Evolutionary conservation across 2,797 vertebrate genomes (phyloP).

Genomic region (Sciaenops ocellatus): DNA sequence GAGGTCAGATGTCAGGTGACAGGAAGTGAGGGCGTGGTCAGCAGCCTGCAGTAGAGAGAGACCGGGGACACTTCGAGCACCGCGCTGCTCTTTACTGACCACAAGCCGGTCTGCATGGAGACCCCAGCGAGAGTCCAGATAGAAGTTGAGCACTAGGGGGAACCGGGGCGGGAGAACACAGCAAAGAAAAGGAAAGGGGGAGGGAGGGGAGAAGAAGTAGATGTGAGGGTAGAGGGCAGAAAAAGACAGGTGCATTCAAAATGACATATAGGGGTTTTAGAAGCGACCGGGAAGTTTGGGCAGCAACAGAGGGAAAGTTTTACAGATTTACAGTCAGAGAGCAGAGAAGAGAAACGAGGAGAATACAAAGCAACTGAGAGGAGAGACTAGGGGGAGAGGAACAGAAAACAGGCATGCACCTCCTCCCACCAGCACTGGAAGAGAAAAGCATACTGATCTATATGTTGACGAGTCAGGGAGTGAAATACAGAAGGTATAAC

Average conservation of each 20-base stretch:
- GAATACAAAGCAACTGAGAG: constrained; percentile 45
- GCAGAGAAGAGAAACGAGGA: constrained; percentile 47
- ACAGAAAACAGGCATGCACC: constrained; percentile 68
- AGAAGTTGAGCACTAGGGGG: constrained; percentile 93
- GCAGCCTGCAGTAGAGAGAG: constrained; percentile 95
- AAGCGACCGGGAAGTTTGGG: constrained; percentile 28
- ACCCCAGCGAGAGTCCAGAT: constrained; percentile 95
- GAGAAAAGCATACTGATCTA: constrained; percentile 56
- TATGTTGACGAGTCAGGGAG: constrained; percentile 52
- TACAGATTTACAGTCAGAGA: constrained; percentile 60
- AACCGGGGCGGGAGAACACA: constrained; percentile 7
- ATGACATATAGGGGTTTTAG: constrained; percentile 15
- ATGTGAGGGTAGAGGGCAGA: constrained; percentile 31
- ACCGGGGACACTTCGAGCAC: constrained; percentile 93
- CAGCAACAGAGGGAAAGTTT: constrained; percentile 37
- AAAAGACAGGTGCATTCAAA: constrained; percentile 44
- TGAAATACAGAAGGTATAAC: constrained; percentile 52
- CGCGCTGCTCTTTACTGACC: constrained; percentile 95
- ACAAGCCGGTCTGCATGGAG: constrained; percentile 93
- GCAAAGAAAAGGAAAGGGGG: constrained; percentile 10
- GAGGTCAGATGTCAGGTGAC: constrained; percentile 94
- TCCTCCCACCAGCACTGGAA: constrained; percentile 70
- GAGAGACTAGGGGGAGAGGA: constrained; percentile 40
- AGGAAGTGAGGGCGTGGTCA: constrained; percentile 95
- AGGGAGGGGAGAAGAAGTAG: constrained; percentile 9